A percentile compares a stretch with the other conserved stretches of the same genome.
Conservation (phyloP, 23 tunicate species). For the Ascidia mentula region DNA sequence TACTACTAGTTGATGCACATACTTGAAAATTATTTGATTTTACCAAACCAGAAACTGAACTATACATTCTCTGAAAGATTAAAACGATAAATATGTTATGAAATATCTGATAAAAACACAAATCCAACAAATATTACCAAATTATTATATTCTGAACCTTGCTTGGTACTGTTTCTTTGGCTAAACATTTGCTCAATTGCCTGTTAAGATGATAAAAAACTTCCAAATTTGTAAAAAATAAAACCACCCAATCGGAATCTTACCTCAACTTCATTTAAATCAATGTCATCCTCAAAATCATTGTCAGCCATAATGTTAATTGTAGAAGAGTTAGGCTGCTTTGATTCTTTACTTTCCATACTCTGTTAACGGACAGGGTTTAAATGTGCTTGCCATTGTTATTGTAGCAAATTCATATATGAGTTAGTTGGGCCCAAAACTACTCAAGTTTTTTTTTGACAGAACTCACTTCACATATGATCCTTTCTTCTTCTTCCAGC, state of each 20-base stretch:
- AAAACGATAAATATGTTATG: background rate
- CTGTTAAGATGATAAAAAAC: background rate
- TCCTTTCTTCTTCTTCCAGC: conserved; percentile 30
- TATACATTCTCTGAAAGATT: background rate
- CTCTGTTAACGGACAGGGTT: background rate
- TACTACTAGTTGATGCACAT: too few species aligned
- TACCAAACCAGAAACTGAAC: too few species aligned
- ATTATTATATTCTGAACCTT: too few species aligned
- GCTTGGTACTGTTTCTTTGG: background rate
- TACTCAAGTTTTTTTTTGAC: too few species aligned
- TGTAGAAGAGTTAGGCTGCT: background rate
- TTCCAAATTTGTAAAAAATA: background rate
- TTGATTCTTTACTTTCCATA: background rate
- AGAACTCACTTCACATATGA: background rate
- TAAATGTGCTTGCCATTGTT: too few species aligned
- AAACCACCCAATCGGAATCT: background rate
- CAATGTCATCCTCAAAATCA: conserved; percentile 21
- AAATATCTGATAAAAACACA: too few species aligned
- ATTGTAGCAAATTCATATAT: too few species aligned
- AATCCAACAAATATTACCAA: too few species aligned
- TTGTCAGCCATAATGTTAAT: too few species aligned
- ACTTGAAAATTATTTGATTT: too few species aligned
- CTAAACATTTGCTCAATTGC: background rate
- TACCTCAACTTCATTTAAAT: conserved; percentile 33
- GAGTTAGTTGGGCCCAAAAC: too few species aligned